Base-by-base conservation (phyloP, 2,113 vertebrate genomes). In the Stegastes partitus region DNA sequence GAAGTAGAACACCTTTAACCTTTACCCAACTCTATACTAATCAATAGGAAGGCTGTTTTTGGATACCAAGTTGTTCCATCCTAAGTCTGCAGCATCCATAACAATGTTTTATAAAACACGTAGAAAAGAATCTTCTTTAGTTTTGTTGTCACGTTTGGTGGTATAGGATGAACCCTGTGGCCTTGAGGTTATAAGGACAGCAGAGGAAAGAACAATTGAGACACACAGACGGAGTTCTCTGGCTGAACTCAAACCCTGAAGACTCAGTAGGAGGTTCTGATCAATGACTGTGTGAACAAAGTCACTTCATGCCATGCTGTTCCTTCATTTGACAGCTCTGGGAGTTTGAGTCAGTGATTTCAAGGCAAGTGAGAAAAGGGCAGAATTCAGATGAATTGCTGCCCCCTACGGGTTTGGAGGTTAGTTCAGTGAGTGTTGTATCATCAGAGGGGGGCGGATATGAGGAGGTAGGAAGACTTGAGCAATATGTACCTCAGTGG, bases 1-100 rank as follows among this genome's bases (percentile, higher is more conserved):
- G 39, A 63, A 58, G 58, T 31, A 55, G 65, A 50, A 56, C 75
- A 72, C 81, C 69, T 69, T 59, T 91, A 91, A 92, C 87, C 88
- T 91, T 92, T 88, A 77, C 76, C 78, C 44, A 85, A 79, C 50
- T 53, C 42, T 2, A 18, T 21, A 76, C 21, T 73, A 42, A 56
- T 69, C 19, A 26, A 31, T 69, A 50, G 16, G 5, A 10, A 19
- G 18, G 2, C 18, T 50, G 8, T 10, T n/a, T 15, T 50, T 50
- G 18, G 47, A 34, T 34, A 9, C 6, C 31, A 50, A 50, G 18
- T 21, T 39, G 56, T 21, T 39, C 56, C 19, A n/a, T 28, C 23
- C 37, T 54, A 34, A 63, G 69, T 31, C 15, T 22, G 26, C 14
- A 42, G 21, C 50, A 11, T 44, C 15, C 31, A 7, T 22, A 10